Evolutionary conservation across 2,888 invertebrate genomes (phyloP).

Genomic region (Alsophila aescularia): DNA sequence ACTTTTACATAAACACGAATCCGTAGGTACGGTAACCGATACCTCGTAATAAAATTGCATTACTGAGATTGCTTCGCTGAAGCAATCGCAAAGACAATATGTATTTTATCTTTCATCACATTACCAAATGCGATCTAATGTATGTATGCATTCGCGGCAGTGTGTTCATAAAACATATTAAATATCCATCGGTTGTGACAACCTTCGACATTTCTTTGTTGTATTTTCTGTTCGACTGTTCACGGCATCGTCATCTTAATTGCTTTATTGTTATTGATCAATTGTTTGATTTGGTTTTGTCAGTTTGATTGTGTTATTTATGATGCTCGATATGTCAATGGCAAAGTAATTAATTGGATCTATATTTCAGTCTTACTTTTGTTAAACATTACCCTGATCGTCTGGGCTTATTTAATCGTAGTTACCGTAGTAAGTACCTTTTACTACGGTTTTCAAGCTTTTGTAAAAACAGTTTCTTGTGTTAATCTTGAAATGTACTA

Average conservation of each 20-base stretch:
- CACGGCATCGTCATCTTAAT: conserved; percentile 57
- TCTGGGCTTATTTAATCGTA: background rate
- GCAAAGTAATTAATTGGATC: conserved; percentile 33
- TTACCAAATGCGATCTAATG: conserved; percentile 64
- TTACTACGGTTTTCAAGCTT: too few species aligned
- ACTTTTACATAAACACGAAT: conserved; percentile 44
- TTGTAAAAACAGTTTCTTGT: too few species aligned
- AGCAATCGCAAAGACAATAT: conserved; percentile 63
- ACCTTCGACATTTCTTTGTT: conserved; percentile 63
- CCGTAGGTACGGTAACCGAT: conserved; percentile 53
- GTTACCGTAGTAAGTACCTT: too few species aligned
- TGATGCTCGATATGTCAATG: conserved; percentile 37
- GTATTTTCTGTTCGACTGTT: conserved; percentile 46
- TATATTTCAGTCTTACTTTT: conserved; percentile 22
- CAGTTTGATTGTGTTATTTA: conserved; percentile 49
- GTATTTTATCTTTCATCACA: conserved; percentile 62
- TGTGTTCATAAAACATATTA: conserved; percentile 45
- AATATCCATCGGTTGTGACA: conserved; percentile 47
- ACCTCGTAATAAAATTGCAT: conserved; percentile 55
- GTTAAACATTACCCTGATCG: background rate
- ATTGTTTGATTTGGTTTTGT: conserved; percentile 56
- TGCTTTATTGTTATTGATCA: conserved; percentile 65
- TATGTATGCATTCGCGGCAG: conserved; percentile 47
- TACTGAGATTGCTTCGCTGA: conserved; percentile 53
- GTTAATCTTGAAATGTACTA: too few species aligned